A percentile compares a stretch with the other conserved stretches of the same genome.
Evolutionary conservation across 2,797 vertebrate species (phyloP).

Genomic region (Notamacropus eugenii): DNA sequence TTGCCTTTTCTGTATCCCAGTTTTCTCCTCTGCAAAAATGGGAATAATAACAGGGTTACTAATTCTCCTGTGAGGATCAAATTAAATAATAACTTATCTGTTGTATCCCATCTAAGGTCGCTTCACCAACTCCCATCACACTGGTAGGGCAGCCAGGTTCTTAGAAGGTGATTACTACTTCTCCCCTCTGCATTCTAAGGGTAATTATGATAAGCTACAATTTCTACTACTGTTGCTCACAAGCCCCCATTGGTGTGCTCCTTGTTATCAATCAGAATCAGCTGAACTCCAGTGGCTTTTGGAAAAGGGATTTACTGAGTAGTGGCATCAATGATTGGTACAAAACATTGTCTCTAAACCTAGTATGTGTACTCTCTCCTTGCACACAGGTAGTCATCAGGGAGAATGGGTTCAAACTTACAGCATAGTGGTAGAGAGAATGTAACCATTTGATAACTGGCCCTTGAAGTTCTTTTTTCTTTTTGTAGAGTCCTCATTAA

Average conservation of each 20-base stretch:
- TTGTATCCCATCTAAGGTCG: not conserved
- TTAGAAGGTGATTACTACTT: not conserved
- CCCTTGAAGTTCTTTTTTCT: not conserved
- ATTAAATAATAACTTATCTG: not conserved
- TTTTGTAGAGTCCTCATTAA: not conserved
- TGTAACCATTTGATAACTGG: not conserved
- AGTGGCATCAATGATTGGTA: not conserved
- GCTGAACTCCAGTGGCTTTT: not conserved
- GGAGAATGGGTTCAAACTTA: not conserved
- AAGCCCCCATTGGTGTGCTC: not conserved
- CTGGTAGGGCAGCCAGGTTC: not conserved
- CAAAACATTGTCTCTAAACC: not conserved
- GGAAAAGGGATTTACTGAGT: not conserved
- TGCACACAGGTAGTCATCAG: not conserved
- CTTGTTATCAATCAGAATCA: not conserved
- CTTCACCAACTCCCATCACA: not conserved
- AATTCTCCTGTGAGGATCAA: not conserved
- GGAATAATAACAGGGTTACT: not conserved
- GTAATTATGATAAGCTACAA: not conserved
- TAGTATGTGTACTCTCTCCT: not conserved
- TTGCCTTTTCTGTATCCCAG: not conserved
- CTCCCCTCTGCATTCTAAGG: not conserved
- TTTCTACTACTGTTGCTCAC: not conserved
- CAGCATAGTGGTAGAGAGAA: not conserved
- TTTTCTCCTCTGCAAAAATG: conserved; percentile 7